Evolutionary conservation across 2,797 vertebrate genomes (phyloP).

Genomic region (Hozukius guyotensis): DNA sequence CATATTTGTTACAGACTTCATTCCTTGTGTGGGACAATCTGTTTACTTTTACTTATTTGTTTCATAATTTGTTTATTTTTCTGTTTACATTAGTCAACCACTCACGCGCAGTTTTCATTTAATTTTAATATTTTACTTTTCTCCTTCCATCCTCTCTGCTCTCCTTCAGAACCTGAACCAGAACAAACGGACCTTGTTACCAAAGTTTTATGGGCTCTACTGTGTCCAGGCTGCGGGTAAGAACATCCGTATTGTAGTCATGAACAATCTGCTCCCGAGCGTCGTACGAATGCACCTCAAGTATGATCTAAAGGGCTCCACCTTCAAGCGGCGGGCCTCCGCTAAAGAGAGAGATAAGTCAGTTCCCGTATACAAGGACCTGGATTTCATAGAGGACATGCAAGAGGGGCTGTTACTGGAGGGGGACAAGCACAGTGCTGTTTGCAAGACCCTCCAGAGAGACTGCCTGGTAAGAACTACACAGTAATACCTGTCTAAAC

Average conservation of each 20-base stretch:
- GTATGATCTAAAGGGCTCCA: slow-evolving; percentile 96
- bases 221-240: slow-evolving; percentile 93
- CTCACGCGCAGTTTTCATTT: background rate
- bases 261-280: slow-evolving; percentile 96
- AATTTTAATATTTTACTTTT: background rate
- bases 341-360: slow-evolving; percentile 89
- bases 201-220: slow-evolving; percentile 96
- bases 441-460: slow-evolving; percentile 93
- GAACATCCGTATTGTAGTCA: slow-evolving; percentile 95
- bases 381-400: slow-evolving; percentile 92
- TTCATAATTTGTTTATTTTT: background rate
- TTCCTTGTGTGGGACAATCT: background rate
- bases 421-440: slow-evolving; percentile 87
- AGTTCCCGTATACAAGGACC: slow-evolving; percentile 92
- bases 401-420: slow-evolving; percentile 89
- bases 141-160: background rate
- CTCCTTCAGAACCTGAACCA: slow-evolving; percentile 92
- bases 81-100: background rate
- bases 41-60: background rate
- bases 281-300: slow-evolving; percentile 93
- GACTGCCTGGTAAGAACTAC: slow-evolving; percentile 90
- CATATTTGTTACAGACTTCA: background rate
- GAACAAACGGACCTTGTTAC: slow-evolving; percentile 93
- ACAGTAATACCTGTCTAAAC: background rate
- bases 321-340: slow-evolving; percentile 91